phyloP scores from a whole-genome alignment of 2,113 vertebrate genomes.

The Odocoileus hemionus region DNA sequence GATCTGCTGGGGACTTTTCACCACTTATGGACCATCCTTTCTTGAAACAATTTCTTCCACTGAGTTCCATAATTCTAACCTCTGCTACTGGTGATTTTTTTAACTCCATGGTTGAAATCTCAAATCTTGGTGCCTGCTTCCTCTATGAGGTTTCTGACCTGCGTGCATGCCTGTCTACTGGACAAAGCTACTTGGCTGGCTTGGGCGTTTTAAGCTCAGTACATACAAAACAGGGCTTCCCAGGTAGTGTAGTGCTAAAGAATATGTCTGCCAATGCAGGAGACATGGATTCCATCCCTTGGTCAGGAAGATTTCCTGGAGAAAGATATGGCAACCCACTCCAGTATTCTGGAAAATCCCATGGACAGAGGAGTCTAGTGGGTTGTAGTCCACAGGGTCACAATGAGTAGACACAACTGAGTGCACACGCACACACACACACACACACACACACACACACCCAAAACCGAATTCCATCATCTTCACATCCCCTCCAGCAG shows the following conservation, averaged over 20 bases:
- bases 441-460: not conserved
- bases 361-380: not conserved
- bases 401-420: not conserved
- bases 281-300: not conserved
- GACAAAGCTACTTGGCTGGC: not conserved
- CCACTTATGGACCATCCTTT: not conserved
- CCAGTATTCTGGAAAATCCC: not conserved
- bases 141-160: not conserved
- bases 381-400: not conserved
- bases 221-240: not conserved
- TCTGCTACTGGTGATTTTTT: not conserved
- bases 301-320: not conserved
- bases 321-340: not conserved
- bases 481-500: not conserved
- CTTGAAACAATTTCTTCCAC: not conserved
- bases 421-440: not conserved
- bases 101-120: not conserved
- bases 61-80: not conserved
- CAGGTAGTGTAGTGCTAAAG: not conserved
- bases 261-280: not conserved
- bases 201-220: not conserved
- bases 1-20: not conserved
- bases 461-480: not conserved
- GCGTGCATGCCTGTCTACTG: not conserved
- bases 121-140: not conserved